Evolutionary conservation across 2,888 invertebrate genomes (phyloP).

Genomic region (Rotaria socialis): DNA sequence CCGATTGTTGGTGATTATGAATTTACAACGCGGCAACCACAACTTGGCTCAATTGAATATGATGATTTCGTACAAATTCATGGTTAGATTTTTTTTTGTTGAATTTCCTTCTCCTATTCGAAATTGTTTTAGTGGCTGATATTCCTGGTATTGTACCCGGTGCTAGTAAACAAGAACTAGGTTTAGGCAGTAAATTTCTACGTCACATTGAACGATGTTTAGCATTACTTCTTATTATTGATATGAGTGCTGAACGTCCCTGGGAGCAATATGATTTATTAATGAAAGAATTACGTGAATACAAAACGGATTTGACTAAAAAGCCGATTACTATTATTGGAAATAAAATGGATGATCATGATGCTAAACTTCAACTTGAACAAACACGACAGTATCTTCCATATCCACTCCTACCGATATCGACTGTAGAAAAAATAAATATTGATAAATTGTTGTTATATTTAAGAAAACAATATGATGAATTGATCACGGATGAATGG

Average conservation of each 20-base stretch:
- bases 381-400: conserved; percentile 8
- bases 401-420: conserved; percentile 41
- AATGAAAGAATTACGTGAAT: conserved; percentile 19
- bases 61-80: conserved; percentile 67
- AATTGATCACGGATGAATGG: conserved; percentile 30
- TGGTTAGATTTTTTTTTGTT: neutral
- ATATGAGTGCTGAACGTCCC: conserved; percentile 37
- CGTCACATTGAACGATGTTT: conserved; percentile 45
- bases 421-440: conserved; percentile 43
- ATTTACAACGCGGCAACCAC: conserved; percentile 82
- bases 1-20: conserved; percentile 87
- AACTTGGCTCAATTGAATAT: conserved; percentile 80
- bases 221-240: conserved; percentile 42
- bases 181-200: conserved; percentile 42
- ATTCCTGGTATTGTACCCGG: conserved; percentile 45
- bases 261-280: conserved; percentile 39
- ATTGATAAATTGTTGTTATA: conserved; percentile 42
- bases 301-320: neutral
- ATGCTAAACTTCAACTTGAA: conserved; percentile 32
- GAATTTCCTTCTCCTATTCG: too few relatives aligned
- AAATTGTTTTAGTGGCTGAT: conserved; percentile 38
- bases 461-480: conserved; percentile 39
- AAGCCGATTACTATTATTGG: conserved; percentile 39
- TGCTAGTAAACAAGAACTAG: conserved; percentile 36
- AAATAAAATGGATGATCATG: conserved; percentile 43